Conservation (phyloP, 2,888 invertebrate species). For the Lottia scabra region DNA sequence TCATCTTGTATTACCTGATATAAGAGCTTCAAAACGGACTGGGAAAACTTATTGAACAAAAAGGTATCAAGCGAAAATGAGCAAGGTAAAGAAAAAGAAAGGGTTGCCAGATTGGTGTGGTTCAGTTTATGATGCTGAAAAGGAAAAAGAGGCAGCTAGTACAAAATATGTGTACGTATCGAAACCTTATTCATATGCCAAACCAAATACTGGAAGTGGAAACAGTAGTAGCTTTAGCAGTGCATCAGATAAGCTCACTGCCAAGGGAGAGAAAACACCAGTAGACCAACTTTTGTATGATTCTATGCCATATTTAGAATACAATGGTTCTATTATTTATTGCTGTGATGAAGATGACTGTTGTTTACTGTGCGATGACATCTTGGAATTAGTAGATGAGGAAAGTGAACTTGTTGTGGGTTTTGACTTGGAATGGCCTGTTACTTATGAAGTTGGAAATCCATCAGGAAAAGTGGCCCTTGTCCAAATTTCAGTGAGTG, state of each 20-base stretch:
- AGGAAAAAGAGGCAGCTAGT: background rate
- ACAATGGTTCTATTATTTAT: constrained; percentile 45
- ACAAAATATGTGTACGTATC: background rate
- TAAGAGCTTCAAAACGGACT: too few relatives aligned
- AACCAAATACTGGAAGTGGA: too few relatives aligned
- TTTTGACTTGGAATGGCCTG: constrained; percentile 61
- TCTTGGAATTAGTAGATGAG: constrained; percentile 23
- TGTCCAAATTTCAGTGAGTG: constrained; percentile 47
- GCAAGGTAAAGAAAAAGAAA: constrained; percentile 9
- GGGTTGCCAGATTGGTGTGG: constrained; percentile 25
- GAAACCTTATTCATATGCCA: background rate
- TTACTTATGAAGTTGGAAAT: constrained; percentile 44
- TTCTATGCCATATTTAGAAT: constrained; percentile 41
- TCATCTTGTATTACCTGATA: too few relatives aligned
- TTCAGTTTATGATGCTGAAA: constrained; percentile 10
- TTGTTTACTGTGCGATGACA: constrained; percentile 52
- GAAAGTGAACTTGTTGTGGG: constrained; percentile 36
- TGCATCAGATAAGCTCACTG: background rate
- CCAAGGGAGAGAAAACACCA: background rate
- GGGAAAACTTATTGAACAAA: too few relatives aligned
- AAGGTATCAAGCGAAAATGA: too few relatives aligned
- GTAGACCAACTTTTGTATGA: constrained; percentile 34
- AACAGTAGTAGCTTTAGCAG: too few relatives aligned
- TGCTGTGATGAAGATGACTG: constrained; percentile 48
- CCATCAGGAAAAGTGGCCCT: constrained; percentile 47